A percentile compares a stretch with the other conserved stretches of the same genome.
These are phyloP conservation scores for Schizaphis graminum DNA, from an alignment of 2,888 invertebrate genomes.

Conservation along the genomic window DNA sequence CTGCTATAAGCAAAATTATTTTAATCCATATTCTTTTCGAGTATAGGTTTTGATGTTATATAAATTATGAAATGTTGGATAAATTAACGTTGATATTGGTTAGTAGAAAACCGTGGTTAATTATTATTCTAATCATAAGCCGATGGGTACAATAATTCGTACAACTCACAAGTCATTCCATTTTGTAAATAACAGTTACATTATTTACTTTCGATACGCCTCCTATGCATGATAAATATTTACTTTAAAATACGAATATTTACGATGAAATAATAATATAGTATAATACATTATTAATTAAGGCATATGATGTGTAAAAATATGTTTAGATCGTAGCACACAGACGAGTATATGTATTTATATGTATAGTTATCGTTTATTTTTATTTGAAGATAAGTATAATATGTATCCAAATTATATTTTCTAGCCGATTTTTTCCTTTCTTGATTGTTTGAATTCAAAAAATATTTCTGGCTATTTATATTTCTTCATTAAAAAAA, in stretches of 20 bases:
- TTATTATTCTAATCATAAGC: not conserved
- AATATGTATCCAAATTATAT: not conserved
- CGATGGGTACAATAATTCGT: not conserved
- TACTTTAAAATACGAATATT: not conserved
- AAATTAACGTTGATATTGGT: not conserved
- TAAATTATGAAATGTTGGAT: not conserved
- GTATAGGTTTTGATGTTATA: not conserved
- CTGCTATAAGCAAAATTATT: not conserved
- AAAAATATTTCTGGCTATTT: not conserved
- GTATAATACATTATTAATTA: not conserved
- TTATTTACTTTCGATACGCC: not conserved
- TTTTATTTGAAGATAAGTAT: not conserved
- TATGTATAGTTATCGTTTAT: not conserved
- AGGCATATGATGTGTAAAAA: not conserved
- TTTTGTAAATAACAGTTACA: not conserved
- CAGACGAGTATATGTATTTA: not conserved
- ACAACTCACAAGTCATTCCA: not conserved
- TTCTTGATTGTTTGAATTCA: not conserved
- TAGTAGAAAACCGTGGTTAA: not conserved
- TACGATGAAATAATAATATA: not conserved
- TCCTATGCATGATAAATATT: not conserved
- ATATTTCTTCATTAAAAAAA: not conserved
- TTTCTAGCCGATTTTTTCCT: not conserved
- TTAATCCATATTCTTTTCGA: not conserved
- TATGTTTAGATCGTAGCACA: not conserved